These are phyloP conservation scores for Gadus macrocephalus DNA, from an alignment of 2,113 vertebrate genomes.

Conservation along the genomic window DNA sequence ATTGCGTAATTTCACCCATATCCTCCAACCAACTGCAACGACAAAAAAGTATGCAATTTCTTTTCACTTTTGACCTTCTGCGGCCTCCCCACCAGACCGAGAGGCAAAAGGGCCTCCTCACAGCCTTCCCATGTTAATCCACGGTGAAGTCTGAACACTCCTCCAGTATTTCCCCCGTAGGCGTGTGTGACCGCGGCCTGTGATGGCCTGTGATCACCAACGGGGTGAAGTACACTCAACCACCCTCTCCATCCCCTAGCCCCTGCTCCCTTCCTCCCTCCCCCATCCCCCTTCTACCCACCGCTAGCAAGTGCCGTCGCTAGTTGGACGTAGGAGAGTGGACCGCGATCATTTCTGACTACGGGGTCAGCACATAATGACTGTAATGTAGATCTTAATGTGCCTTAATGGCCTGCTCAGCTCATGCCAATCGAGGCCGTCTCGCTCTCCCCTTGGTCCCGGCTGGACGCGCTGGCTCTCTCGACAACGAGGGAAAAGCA, in stretches of 20 bases:
- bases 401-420: conserved; percentile 56
- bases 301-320: conserved; percentile 11
- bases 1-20: conserved; percentile 29
- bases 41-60: not conserved
- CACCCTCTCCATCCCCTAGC: too few relatives aligned
- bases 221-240: not conserved
- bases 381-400: conserved; percentile 64
- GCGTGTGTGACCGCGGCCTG: conserved; percentile 9
- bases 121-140: conserved; percentile 11
- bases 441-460: conserved; percentile 29
- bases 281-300: not conserved
- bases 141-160: conserved; percentile 4
- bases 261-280: too few relatives aligned
- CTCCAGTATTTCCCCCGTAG: conserved; percentile 5
- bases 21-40: not conserved
- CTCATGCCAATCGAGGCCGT: conserved; percentile 31
- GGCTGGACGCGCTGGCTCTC: conserved; percentile 6
- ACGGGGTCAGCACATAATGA: conserved; percentile 45
- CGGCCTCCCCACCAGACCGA: not conserved
- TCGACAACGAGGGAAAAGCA: not conserved
- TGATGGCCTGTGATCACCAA: conserved; percentile 10
- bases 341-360: conserved; percentile 37
- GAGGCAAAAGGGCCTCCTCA: not conserved
- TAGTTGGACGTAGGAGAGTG: conserved; percentile 6
- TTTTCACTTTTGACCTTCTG: not conserved